A percentile compares a stretch with the other conserved stretches of the same genome.
phyloP scores from a whole-genome alignment of 2,113 vertebrate genomes.

The Leptobrachium leishanense region DNA sequence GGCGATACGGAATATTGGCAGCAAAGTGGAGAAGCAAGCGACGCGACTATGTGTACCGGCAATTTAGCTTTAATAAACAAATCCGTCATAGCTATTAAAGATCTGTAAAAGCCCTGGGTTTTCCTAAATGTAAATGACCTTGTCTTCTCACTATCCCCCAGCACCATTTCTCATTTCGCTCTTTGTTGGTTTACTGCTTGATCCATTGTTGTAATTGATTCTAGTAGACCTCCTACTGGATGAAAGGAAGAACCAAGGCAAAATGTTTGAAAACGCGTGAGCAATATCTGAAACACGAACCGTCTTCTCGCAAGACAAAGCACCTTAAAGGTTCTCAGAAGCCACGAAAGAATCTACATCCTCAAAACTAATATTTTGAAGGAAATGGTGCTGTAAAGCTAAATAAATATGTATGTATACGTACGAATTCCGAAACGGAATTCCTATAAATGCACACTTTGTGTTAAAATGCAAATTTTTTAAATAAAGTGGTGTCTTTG shows the following conservation, averaged over 20 bases:
- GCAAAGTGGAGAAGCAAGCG: not conserved
- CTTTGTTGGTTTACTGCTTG: constrained; percentile 41
- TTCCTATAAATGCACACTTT: no score
- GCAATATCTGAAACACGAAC: no score
- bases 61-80: not conserved
- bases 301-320: no score
- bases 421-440: no score
- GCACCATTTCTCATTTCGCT: constrained; percentile 31
- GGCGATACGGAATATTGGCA: not conserved
- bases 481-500: no score
- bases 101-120: constrained; percentile 19
- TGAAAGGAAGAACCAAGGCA: constrained; percentile 22
- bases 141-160: constrained; percentile 35
- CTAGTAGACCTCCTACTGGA: constrained; percentile 44
- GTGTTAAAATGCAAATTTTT: no score
- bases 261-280: constrained; percentile 9
- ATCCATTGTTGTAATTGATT: constrained; percentile 47
- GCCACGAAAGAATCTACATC: no score
- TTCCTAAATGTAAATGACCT: constrained; percentile 44
- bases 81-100: not conserved
- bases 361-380: no score
- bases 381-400: no score
- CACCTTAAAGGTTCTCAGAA: no score
- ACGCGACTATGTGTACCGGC: not conserved
- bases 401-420: not conserved